These are phyloP conservation scores for Linepithema humile DNA, from an alignment of 1,140 invertebrate species.

Conservation along the genomic window DNA sequence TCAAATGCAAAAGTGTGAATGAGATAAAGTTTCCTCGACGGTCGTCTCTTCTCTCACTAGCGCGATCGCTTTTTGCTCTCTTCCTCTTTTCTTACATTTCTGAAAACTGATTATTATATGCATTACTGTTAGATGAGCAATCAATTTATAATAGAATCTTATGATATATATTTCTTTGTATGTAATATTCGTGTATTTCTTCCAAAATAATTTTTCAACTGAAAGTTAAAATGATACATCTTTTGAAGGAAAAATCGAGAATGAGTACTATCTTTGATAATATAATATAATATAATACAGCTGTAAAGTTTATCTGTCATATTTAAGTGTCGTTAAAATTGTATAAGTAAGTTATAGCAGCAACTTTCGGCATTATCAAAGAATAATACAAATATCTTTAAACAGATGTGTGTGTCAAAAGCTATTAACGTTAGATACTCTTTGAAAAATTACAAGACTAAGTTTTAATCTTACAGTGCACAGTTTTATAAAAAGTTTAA, in stretches of 20 bases:
- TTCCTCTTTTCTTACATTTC: not conserved
- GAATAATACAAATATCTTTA: not conserved
- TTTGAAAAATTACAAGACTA: not conserved
- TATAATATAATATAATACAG: conserved; percentile 43
- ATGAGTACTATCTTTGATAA: not conserved
- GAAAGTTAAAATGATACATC: not conserved
- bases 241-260: conserved; percentile 37
- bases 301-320: conserved; percentile 32
- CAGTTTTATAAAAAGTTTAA: not conserved
- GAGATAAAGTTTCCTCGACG: conserved; percentile 72
- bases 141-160: not conserved
- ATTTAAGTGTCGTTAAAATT: conserved; percentile 19
- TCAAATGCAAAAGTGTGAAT: conserved; percentile 80
- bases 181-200: not conserved
- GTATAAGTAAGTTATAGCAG: conserved; percentile 33
- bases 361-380: not conserved
- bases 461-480: not conserved
- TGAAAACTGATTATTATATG: conserved; percentile 22
- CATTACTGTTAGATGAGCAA: not conserved
- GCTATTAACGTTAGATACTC: not conserved
- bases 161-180: not conserved
- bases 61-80: not conserved
- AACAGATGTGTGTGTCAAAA: not conserved
- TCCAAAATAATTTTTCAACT: not conserved
- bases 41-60: conserved; percentile 19